phyloP scores from a whole-genome alignment of 2,113 vertebrate species.

The Pleuronectes platessa region DNA sequence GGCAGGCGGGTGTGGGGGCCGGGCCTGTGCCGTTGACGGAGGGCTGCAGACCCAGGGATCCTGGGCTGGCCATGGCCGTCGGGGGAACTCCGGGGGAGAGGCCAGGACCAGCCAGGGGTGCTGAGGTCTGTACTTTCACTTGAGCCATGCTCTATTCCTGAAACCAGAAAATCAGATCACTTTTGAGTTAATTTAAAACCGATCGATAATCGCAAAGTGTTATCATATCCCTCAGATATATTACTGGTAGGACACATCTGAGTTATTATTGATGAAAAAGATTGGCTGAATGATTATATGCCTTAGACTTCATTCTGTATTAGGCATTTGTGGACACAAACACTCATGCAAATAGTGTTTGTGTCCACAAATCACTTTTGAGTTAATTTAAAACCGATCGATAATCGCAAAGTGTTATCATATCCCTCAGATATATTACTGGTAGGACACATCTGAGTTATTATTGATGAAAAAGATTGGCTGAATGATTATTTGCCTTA shows the following conservation, averaged over 20 bases:
- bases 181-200: neutral
- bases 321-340: no score
- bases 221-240: neutral
- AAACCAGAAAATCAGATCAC: conserved; percentile 27
- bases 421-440: neutral
- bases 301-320: no score
- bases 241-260: neutral
- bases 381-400: neutral
- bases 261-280: neutral
- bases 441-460: neutral
- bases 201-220: neutral
- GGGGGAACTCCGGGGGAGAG: conserved; percentile 84
- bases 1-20: conserved; percentile 83
- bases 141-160: conserved; percentile 92
- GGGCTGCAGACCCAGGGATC: conserved; percentile 87
- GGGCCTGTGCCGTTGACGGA: conserved; percentile 89
- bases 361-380: neutral
- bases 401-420: neutral
- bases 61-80: conserved; percentile 84
- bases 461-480: neutral
- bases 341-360: no score
- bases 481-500: neutral
- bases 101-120: conserved; percentile 87
- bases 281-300: neutral
- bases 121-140: conserved; percentile 92